phyloP scores from a whole-genome alignment of 2,113 vertebrate genomes.

The Brachypteracias leptosomus region DNA sequence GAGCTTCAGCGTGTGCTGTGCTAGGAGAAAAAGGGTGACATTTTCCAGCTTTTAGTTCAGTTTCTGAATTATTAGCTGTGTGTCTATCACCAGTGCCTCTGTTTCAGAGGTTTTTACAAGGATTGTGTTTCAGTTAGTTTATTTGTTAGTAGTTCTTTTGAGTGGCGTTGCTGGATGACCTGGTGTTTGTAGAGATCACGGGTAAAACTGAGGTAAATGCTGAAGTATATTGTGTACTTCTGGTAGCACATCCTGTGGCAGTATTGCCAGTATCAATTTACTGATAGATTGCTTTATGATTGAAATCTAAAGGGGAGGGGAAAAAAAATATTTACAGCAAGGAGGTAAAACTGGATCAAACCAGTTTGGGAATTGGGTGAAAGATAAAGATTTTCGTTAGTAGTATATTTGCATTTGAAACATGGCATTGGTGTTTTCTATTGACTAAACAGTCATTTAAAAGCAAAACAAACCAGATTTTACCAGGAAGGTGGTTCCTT shows the following conservation, averaged over 20 bases:
- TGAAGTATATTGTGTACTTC: neutral
- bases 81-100: neutral
- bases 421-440: neutral
- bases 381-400: neutral
- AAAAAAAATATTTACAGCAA: neutral
- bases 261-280: neutral
- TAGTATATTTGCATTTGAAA: slow-evolving; percentile 31
- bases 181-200: neutral
- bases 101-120: neutral
- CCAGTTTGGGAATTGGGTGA: neutral
- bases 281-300: neutral
- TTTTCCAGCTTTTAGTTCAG: neutral
- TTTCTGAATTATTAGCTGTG: neutral
- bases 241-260: neutral
- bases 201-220: neutral
- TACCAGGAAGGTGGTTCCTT: neutral
- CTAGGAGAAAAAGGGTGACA: neutral
- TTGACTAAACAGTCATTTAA: slow-evolving; percentile 18
- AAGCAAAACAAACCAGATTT: neutral
- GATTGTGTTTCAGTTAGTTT: neutral
- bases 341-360: neutral
- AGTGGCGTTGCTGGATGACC: neutral
- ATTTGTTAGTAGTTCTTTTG: neutral
- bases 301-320: neutral
- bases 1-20: neutral